These are phyloP conservation scores for Pachydiplax longipennis DNA, from an alignment of 2,888 invertebrate genomes.

Conservation along the genomic window DNA sequence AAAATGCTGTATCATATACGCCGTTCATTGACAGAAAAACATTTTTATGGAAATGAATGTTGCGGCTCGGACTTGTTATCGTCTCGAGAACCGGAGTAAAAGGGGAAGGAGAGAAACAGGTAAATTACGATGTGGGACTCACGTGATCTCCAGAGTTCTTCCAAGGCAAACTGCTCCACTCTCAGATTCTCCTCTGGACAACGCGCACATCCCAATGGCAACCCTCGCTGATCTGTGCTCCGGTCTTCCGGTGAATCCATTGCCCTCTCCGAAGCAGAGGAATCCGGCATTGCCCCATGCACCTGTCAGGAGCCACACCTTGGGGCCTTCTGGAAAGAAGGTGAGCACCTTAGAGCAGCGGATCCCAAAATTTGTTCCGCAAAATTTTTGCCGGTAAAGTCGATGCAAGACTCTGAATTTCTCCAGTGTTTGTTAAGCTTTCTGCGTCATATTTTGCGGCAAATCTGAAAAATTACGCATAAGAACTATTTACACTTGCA, in stretches of 20 bases:
- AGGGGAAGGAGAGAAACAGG: neutral
- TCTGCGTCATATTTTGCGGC: too few relatives aligned
- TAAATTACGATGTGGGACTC: neutral
- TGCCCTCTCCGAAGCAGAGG: conserved; percentile 53
- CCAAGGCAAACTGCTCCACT: neutral
- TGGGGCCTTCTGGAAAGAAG: conserved; percentile 53
- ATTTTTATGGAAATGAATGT: neutral
- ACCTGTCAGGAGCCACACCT: conserved; percentile 54
- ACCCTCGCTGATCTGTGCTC: conserved; percentile 48
- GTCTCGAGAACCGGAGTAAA: neutral
- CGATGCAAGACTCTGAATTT: too few relatives aligned
- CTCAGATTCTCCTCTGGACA: neutral
- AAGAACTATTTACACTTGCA: too few relatives aligned
- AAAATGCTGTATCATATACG: neutral
- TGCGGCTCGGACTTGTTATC: neutral
- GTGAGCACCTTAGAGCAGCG: conserved; percentile 51
- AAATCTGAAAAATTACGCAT: too few relatives aligned
- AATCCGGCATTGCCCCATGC: conserved; percentile 55
- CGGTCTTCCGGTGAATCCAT: conserved; percentile 54
- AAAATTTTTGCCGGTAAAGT: too few relatives aligned
- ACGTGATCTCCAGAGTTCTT: neutral
- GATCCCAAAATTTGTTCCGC: too few relatives aligned
- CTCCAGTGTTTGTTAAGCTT: too few relatives aligned
- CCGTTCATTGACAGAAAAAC: neutral
- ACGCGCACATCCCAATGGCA: neutral